Evolutionary conservation across 2,888 invertebrate genomes (phyloP), one percentile per base, ranked within the genome.

Genomic region (Argyresthia goedartella): DNA sequence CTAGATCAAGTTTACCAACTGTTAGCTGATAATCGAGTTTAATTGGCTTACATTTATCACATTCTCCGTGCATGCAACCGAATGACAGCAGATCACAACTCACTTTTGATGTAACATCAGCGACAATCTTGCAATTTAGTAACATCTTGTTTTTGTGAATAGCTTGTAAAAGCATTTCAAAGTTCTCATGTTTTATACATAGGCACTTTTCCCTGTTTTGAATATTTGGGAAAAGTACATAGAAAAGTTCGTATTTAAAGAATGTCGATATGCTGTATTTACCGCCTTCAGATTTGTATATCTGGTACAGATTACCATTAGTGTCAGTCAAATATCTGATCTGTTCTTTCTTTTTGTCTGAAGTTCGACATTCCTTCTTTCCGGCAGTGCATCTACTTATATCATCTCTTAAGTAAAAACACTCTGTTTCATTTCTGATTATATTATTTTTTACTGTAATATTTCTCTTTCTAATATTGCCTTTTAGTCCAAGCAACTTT

Each of bases 241-340:
- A 59, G 53, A 58, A 60, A 11, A 57, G 59, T 51, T 59, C 57
- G 16, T 56, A 50, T 16, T 52, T 57, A 34, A 46, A 57, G 50
- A 61, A 60, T 15, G 58, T 59, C 0, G 58, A 50, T 39, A 59
- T 56, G 6, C 53, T 50, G 15, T 52, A 53, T 33, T 49, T 53
- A 6, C 59, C 60, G 16, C 57, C 58, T 47, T 57, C 57, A 10
- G 15, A 36, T 53, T 46, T 58, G 52, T 59, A 61, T 42, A 52
- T 59, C 45, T 55, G 43, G 45, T 46, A 56, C 6, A 53, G 39
- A 53, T 59, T 55, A 1, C 33, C 8, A 8, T 59, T 33, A 7
- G 55, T 56, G 14, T 58, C 56, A 0, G 49, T n/a, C 34, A 58
- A 16, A 43, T 56, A 59, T 15, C 56, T 50, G 15, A 56, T 59